Evolutionary conservation across 2,888 invertebrate genomes (phyloP), one percentile per base, ranked within the genome.

Genomic region (Cylindroiulus punctatus): DNA sequence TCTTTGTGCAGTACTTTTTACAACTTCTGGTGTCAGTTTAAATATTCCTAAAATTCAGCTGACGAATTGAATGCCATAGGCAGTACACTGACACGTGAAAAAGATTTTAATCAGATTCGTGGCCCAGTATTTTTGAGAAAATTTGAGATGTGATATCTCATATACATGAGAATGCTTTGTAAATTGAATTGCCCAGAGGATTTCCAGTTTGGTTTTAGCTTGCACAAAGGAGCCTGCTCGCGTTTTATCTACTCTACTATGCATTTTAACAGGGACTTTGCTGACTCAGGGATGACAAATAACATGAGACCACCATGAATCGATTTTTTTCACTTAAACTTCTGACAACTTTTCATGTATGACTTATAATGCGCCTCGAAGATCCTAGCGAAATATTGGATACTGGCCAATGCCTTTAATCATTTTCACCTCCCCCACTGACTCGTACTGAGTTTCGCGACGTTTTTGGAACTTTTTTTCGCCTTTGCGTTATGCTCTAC

Each of bases 401-500:
- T 76, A 76, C 76, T 76, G 76, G 76, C 76, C 76, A 76, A 76
- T 30, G 76, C 76, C 76, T 76, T 76, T 76, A 76, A 76, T 76
- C 76, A 76, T 76, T 76, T 76, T 76, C 76, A 30, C 76, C 76
- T 76, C 30, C 26, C 76, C 26, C 26, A 76, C 76, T 76, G 76
- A 30, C 30, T 30, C 76, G 26, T 22, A n/a, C n/a, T 26, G 12
- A 76, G 30, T 30, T 76, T 30, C 76, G 30, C 22, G 65, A 26
- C 10, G 14, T 12, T 76, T 14, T 26, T 30, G 30, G 76, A 30
- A 26, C 1, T 2, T 76, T 76, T 65, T n/a, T 76, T 65, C 76
- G 76, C 76, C 76, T 76, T 30, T 30, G 30, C 76, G 14, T 76
- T 76, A 76, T 76, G 76, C 76, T 76, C 26, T 0, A 30, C 22